phyloP scores from a whole-genome alignment of 2,113 vertebrate genomes.

The Corythornis vintsioides region DNA sequence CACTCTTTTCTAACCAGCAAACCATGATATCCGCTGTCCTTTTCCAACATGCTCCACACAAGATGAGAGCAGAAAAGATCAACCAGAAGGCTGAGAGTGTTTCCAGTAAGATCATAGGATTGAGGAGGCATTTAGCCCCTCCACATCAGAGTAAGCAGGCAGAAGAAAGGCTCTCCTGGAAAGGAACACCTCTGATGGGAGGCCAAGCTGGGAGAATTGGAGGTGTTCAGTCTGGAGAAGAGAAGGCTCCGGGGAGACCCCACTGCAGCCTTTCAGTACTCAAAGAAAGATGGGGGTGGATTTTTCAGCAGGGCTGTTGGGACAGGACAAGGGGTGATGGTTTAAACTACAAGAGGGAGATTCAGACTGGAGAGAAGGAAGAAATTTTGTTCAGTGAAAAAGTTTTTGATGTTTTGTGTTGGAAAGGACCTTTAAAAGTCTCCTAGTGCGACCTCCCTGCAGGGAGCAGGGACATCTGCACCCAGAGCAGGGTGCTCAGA shows the following conservation, averaged over 20 bases:
- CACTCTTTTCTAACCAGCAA: neutral
- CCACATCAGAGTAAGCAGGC: neutral
- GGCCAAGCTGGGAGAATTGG: neutral
- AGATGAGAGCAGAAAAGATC: neutral
- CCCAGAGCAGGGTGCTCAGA: neutral
- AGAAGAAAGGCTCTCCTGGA: neutral
- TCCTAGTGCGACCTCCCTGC: neutral
- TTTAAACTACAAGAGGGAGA: neutral
- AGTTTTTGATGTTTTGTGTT: neutral
- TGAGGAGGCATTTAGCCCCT: neutral
- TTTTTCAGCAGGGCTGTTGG: too few relatives aligned
- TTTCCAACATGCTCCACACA: neutral
- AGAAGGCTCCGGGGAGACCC: too few relatives aligned
- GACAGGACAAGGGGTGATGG: neutral
- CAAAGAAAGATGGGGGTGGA: too few relatives aligned
- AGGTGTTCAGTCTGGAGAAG: too few relatives aligned
- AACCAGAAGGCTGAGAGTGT: neutral
- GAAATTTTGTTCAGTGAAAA: neutral
- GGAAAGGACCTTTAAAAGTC: neutral
- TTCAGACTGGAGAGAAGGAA: neutral
- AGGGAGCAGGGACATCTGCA: neutral
- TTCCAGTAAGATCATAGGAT: accelerated
- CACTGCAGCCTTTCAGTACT: too few relatives aligned
- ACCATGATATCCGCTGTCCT: neutral
- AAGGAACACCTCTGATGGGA: neutral